Percentiles rank a stretch among this genome's conserved stretches.
These are phyloP conservation scores for Omphaloscelis lunosa DNA, from an alignment of 2,888 invertebrate species.

Conservation along the genomic window DNA sequence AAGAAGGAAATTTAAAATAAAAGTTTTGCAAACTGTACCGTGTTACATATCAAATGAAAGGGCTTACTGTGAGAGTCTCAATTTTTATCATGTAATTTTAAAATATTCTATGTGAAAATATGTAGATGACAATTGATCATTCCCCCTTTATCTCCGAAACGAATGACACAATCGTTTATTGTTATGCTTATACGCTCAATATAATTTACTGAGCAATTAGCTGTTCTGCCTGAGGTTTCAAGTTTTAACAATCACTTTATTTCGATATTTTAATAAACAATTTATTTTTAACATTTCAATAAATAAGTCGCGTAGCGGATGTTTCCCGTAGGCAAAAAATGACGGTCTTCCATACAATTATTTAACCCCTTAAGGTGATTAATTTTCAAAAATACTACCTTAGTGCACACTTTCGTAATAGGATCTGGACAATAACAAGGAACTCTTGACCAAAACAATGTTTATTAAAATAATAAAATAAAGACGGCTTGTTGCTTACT, in stretches of 20 bases:
- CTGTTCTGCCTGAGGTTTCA: neutral
- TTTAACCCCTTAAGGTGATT: neutral
- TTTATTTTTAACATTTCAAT: too few relatives aligned
- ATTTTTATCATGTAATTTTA: too few relatives aligned
- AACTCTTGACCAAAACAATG: neutral
- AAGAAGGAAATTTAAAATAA: too few relatives aligned
- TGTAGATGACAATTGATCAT: too few relatives aligned
- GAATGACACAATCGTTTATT: slow-evolving; percentile 48
- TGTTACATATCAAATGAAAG: too few relatives aligned
- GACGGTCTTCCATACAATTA: neutral
- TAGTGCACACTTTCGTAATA: neutral
- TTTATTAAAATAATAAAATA: neutral
- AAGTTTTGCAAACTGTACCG: too few relatives aligned
- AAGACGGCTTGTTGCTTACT: neutral
- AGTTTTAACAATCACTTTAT: neutral
- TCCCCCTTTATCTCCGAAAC: too few relatives aligned
- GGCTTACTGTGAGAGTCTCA: too few relatives aligned
- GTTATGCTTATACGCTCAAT: slow-evolving; percentile 70
- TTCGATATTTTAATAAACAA: neutral
- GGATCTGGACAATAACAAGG: too few relatives aligned
- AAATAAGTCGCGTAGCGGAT: neutral
- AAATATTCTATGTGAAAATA: too few relatives aligned
- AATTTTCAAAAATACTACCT: neutral
- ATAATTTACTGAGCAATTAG: neutral
- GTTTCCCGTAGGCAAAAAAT: neutral